Percentiles rank a stretch among this genome's conserved stretches.
phyloP scores from a whole-genome alignment of 2,797 vertebrate species.

The Betta splendens region DNA sequence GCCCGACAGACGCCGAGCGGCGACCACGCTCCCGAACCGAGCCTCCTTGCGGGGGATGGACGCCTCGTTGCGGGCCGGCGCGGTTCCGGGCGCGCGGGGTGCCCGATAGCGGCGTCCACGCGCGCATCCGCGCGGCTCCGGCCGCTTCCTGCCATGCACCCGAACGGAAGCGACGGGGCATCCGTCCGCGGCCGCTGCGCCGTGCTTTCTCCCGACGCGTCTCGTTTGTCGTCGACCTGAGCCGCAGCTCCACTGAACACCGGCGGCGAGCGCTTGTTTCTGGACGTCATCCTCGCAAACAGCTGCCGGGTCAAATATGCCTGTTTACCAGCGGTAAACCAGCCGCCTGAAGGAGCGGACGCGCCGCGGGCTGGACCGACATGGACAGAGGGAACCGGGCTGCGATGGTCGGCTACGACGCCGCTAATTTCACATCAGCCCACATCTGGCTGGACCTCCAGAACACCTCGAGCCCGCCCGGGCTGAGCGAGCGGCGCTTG shows the following conservation, averaged over 20 bases:
- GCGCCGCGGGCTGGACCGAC: slow-evolving; percentile 33
- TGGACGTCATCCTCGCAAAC: background rate
- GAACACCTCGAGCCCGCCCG: slow-evolving; percentile 79
- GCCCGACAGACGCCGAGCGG: slow-evolving; percentile 21
- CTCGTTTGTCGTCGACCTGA: slow-evolving; percentile 7
- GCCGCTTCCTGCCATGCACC: slow-evolving; percentile 25
- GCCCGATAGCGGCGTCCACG: slow-evolving; percentile 37
- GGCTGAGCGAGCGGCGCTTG: slow-evolving; percentile 78
- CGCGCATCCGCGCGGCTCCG: slow-evolving; percentile 25
- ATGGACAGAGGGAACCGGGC: slow-evolving; percentile 81
- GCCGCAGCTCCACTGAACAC: slow-evolving; percentile 11
- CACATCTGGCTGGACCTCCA: slow-evolving; percentile 69
- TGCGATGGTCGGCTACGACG: slow-evolving; percentile 75
- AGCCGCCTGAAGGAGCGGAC: slow-evolving; percentile 14
- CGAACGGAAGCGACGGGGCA: slow-evolving; percentile 18
- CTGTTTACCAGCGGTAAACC: slow-evolving; percentile 21
- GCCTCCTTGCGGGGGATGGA: slow-evolving; percentile 29
- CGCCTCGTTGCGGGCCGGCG: slow-evolving; percentile 30
- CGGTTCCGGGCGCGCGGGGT: slow-evolving; percentile 17
- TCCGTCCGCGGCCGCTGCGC: slow-evolving; percentile 3
- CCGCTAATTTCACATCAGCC: slow-evolving; percentile 68
- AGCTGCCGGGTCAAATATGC: slow-evolving; percentile 30
- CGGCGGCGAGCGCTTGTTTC: background rate
- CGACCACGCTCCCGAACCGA: slow-evolving; percentile 6
- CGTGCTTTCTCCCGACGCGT: slow-evolving; percentile 19